Evolutionary conservation across 1,140 invertebrate genomes (phyloP).

Genomic region (Nixonia krombeini): DNA sequence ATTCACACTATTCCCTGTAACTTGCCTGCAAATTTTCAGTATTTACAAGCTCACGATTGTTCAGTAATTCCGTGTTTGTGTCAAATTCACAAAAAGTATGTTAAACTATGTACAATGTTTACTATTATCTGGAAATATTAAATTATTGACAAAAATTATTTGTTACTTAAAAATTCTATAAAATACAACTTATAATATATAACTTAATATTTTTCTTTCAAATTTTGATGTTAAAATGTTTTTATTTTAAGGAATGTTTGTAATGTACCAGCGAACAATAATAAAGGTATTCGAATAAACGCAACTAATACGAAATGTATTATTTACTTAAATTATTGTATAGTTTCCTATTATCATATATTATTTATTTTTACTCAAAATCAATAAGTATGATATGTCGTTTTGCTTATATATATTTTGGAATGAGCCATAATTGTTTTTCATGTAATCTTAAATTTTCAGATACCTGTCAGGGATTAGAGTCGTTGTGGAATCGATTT

Average conservation of each 20-base stretch:
- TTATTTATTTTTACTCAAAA: neutral
- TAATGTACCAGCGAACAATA: neutral
- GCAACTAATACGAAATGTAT: too few relatives aligned
- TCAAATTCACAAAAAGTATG: neutral
- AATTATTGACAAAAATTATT: neutral
- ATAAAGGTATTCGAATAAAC: neutral
- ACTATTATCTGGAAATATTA: neutral
- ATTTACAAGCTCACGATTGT: neutral
- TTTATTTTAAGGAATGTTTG: too few relatives aligned
- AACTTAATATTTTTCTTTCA: neutral
- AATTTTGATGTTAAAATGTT: neutral
- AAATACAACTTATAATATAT: too few relatives aligned
- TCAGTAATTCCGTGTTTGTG: neutral
- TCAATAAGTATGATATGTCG: neutral
- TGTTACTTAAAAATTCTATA: too few relatives aligned
- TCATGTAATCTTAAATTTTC: too few relatives aligned
- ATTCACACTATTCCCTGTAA: neutral
- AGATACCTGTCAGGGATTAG: too few relatives aligned
- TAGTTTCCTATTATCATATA: too few relatives aligned
- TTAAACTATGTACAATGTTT: too few relatives aligned
- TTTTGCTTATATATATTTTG: too few relatives aligned
- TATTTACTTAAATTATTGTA: too few relatives aligned
- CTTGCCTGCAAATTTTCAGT: neutral
- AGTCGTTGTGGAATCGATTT: constrained; percentile 21
- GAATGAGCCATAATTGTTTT: too few relatives aligned